These are phyloP conservation scores for Anolis sagrei DNA, from an alignment of 2,113 vertebrate species.

Conservation along the genomic window DNA sequence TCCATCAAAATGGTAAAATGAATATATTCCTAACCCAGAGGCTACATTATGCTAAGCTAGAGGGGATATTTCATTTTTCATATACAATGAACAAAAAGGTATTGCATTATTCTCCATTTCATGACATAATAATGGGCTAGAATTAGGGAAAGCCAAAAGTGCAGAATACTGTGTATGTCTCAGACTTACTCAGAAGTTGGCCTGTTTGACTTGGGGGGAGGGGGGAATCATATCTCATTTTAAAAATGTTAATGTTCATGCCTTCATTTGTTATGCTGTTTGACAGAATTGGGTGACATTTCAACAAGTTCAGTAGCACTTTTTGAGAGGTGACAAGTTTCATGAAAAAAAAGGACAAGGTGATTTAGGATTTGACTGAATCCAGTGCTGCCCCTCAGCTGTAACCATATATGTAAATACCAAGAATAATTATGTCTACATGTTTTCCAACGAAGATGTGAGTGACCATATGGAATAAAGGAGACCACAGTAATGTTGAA, in stretches of 20 bases:
- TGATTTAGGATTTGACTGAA: too few species aligned
- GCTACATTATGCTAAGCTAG: neutral
- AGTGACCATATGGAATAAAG: too few species aligned
- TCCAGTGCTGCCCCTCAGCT: too few species aligned
- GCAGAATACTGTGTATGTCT: too few species aligned
- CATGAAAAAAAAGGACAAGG: neutral
- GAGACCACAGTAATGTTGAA: too few species aligned
- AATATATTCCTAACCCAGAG: neutral
- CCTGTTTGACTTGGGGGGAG: neutral
- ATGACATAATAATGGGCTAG: too few species aligned
- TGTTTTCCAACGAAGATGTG: too few species aligned
- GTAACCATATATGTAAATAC: too few species aligned
- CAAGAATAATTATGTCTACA: too few species aligned
- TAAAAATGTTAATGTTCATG: neutral
- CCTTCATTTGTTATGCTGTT: neutral
- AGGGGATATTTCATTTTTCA: neutral
- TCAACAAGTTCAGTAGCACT: neutral
- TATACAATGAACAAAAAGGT: neutral
- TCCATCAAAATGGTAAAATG: slow-evolving; percentile 35
- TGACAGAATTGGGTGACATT: neutral
- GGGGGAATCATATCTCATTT: neutral
- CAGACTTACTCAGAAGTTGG: neutral
- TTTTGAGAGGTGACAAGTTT: neutral
- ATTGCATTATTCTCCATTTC: neutral
- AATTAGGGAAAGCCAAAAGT: neutral